Evolutionary conservation across 2,888 invertebrate genomes (phyloP).

Genomic region (Dynastes maya): DNA sequence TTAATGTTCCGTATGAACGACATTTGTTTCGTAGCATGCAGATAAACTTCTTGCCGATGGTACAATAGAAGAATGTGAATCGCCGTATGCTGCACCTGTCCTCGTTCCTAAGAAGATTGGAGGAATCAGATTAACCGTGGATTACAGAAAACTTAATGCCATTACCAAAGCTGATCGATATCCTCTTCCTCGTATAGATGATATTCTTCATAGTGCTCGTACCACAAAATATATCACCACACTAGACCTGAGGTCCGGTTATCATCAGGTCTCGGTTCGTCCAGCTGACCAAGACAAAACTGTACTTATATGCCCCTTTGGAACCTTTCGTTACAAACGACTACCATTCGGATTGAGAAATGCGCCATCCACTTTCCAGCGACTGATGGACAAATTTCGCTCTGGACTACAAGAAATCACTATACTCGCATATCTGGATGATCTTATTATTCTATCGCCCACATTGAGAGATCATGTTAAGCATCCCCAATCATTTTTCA

Average conservation of each 20-base stretch:
- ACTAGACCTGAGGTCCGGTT: neutral
- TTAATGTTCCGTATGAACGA: too few species aligned
- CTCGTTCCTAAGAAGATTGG: neutral
- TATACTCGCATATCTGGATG: neutral
- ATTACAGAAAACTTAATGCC: slow-evolving; percentile 8
- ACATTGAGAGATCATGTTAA: neutral
- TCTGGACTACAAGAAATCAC: neutral
- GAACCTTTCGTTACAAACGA: neutral
- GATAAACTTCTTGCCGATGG: neutral
- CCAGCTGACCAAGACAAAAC: neutral
- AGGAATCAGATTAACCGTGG: neutral
- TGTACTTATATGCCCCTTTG: neutral
- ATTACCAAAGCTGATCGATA: slow-evolving; percentile 2
- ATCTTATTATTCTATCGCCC: neutral
- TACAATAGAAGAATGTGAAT: neutral
- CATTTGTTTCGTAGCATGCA: too few species aligned
- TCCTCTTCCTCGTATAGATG: neutral
- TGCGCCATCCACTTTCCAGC: neutral
- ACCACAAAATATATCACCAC: neutral
- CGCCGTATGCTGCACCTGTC: neutral
- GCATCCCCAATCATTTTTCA: too few species aligned
- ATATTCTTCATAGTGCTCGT: neutral
- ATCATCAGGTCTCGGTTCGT: neutral
- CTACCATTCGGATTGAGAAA: neutral
- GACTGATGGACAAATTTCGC: neutral